Conservation (phyloP, 2,113 vertebrate genomes). For the Elephantulus edwardii region DNA sequence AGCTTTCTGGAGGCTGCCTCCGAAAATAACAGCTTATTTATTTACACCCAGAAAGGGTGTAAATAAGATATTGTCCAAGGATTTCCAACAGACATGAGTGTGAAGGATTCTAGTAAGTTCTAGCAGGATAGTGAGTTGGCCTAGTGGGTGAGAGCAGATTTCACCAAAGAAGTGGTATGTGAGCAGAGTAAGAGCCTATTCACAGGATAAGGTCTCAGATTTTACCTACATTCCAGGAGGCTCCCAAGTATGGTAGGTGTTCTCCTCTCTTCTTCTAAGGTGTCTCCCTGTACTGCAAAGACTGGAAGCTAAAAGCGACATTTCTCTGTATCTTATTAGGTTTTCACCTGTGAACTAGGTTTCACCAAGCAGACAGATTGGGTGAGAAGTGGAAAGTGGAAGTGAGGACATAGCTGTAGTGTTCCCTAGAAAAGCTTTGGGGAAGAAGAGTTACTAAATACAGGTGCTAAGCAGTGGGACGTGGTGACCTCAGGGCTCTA, state of each 20-base stretch:
- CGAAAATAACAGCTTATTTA: no score
- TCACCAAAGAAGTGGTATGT: neutral
- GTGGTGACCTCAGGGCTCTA: neutral
- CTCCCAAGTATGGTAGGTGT: no score
- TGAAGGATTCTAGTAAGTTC: constrained; percentile 1
- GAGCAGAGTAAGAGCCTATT: neutral
- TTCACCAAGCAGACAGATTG: neutral
- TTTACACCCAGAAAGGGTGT: neutral
- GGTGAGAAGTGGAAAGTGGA: neutral
- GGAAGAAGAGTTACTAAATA: neutral
- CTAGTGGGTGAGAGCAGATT: neutral
- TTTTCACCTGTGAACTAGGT: neutral
- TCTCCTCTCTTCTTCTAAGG: no score
- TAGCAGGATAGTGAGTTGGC: neutral
- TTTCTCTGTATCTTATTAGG: neutral
- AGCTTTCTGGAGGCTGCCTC: no score
- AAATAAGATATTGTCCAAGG: neutral
- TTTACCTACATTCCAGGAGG: neutral
- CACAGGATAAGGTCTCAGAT: neutral
- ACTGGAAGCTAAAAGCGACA: neutral
- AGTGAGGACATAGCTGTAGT: neutral
- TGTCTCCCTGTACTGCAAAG: neutral
- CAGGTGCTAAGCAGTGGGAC: neutral
- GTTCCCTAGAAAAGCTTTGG: neutral
- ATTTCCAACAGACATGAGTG: neutral